Conservation (phyloP, 2,113 vertebrate species). For the Pachycephala philippinensis region DNA sequence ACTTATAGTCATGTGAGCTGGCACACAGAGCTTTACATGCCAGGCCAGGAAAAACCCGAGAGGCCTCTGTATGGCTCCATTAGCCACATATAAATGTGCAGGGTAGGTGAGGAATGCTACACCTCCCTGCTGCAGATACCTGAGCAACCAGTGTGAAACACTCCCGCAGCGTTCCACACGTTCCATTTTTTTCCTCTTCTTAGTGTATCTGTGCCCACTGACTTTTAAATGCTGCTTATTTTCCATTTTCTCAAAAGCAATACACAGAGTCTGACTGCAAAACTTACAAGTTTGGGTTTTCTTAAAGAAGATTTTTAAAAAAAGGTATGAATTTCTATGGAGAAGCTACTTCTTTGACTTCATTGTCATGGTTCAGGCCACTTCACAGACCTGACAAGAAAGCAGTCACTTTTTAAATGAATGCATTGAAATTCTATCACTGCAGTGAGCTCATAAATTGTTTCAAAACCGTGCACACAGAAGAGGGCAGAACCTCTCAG, state of each 20-base stretch:
- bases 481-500: background rate
- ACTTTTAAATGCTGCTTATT: background rate
- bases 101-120: constrained; percentile 43
- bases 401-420: background rate
- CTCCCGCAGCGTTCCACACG: background rate
- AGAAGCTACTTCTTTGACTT: background rate
- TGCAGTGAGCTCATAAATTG: background rate
- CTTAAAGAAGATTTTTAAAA: background rate
- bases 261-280: background rate
- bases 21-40: background rate
- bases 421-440: background rate
- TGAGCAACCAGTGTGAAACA: background rate
- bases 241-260: background rate
- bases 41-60: background rate
- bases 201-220: background rate
- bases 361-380: background rate
- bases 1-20: background rate
- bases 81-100: background rate
- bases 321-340: background rate
- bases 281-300: background rate
- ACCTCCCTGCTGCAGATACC: background rate
- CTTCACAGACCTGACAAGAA: background rate
- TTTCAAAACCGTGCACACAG: background rate
- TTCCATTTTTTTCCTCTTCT: background rate
- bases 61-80: background rate